Percentiles rank a stretch among this genome's conserved stretches.
phyloP scores from a whole-genome alignment of 2,888 invertebrate genomes.

The Phanerotoma sp. region DNA sequence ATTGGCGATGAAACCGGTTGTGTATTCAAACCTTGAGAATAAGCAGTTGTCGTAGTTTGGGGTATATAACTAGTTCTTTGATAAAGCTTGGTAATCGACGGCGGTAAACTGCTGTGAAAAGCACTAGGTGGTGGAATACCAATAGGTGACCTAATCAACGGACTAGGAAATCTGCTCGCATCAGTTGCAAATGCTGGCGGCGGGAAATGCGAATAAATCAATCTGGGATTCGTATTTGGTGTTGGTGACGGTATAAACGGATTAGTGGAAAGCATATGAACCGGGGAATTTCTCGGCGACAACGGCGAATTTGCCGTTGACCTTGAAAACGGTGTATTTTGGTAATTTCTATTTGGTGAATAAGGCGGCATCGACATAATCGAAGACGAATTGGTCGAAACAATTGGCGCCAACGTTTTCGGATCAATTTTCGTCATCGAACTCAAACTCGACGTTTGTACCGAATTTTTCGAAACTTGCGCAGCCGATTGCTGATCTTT shows the following conservation, averaged over 20 bases:
- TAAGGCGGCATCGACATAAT: slow-evolving; percentile 53
- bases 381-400: slow-evolving; percentile 41
- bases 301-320: slow-evolving; percentile 42
- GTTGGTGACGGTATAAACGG: slow-evolving; percentile 55
- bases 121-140: slow-evolving; percentile 52
- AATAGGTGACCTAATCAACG: slow-evolving; percentile 50
- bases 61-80: slow-evolving; percentile 52
- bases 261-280: slow-evolving; percentile 55
- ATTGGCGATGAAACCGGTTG: slow-evolving; percentile 45
- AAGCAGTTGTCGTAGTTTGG: slow-evolving; percentile 39
- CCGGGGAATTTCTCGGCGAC: slow-evolving; percentile 52
- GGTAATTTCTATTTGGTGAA: slow-evolving; percentile 48
- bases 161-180: slow-evolving; percentile 47
- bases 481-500: slow-evolving; percentile 29
- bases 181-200: slow-evolving; percentile 40
- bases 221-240: slow-evolving; percentile 53
- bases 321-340: slow-evolving; percentile 46
- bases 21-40: slow-evolving; percentile 26
- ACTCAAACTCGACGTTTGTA: slow-evolving; percentile 37
- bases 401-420: slow-evolving; percentile 62
- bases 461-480: slow-evolving; percentile 29
- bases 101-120: slow-evolving; percentile 55
- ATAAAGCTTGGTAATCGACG: slow-evolving; percentile 52
- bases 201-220: slow-evolving; percentile 50
- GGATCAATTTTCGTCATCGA: slow-evolving; percentile 62